Evolutionary conservation across 2,113 vertebrate genomes (phyloP).

Genomic region (Takifugu bimaculatus): DNA sequence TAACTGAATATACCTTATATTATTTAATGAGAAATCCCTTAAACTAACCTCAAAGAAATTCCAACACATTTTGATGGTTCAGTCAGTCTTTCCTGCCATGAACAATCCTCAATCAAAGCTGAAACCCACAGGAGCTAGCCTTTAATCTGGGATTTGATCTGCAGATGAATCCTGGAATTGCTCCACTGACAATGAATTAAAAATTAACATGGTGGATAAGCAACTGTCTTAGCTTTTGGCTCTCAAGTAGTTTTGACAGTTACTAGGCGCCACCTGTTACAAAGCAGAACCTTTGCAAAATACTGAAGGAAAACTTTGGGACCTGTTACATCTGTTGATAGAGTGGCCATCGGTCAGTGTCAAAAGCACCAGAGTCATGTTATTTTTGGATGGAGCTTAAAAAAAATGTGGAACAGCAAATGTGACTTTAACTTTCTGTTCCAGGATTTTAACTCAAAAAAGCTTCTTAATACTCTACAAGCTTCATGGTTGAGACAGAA

Average conservation of each 20-base stretch:
- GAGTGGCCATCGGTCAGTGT: constrained; percentile 20
- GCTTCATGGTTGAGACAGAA: constrained; percentile 13
- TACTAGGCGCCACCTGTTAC: constrained; percentile 21
- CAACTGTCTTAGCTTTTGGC: constrained; percentile 31
- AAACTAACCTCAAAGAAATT: constrained; percentile 25
- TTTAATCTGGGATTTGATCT: constrained; percentile 51
- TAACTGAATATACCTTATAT: constrained; percentile 1
- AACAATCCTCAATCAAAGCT: constrained; percentile 32
- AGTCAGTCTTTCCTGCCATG: constrained; percentile 31
- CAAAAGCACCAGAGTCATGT: constrained; percentile 3
- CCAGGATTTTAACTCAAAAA: constrained; percentile 1
- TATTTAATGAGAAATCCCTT: constrained; percentile 9
- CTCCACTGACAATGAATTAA: constrained; percentile 49
- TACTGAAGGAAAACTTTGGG: constrained; percentile 24
- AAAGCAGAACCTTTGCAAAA: constrained; percentile 33
- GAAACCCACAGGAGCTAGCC: constrained; percentile 41
- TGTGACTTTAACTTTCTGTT: constrained; percentile 18
- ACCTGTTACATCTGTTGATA: constrained; percentile 1
- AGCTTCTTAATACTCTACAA: constrained; percentile 9
- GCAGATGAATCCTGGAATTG: constrained; percentile 49
- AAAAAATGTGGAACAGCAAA: constrained; percentile 16
- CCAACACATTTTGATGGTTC: constrained; percentile 18
- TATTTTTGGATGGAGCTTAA: constrained; percentile 22
- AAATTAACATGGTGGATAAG: constrained; percentile 47
- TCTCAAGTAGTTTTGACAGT: constrained; percentile 36